Evolutionary conservation across 2,888 invertebrate species (phyloP).

Genomic region (Philereme transversata): DNA sequence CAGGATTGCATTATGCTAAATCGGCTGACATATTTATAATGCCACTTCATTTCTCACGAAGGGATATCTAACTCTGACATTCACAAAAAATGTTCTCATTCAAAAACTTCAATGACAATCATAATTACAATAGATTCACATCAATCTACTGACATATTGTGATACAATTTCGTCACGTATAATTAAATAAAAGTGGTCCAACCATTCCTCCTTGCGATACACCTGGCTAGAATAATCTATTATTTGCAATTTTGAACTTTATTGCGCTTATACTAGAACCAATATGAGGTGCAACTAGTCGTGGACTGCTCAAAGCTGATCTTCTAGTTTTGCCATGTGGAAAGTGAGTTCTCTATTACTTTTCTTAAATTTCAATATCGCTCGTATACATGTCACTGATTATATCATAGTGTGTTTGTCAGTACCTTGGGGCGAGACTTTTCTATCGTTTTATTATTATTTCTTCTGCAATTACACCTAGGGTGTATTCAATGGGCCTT

Average conservation of each 20-base stretch:
- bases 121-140: slow-evolving; percentile 45
- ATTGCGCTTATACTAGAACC: too few species aligned
- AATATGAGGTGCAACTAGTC: too few species aligned
- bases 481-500: slow-evolving; percentile 31
- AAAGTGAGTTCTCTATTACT: too few species aligned
- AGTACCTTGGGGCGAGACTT: too few species aligned
- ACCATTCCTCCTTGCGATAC: slow-evolving; percentile 62
- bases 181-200: slow-evolving; percentile 69
- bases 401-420: too few species aligned
- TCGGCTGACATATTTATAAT: slow-evolving; percentile 23
- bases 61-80: slow-evolving; percentile 18
- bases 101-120: slow-evolving; percentile 39
- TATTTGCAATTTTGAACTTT: too few species aligned
- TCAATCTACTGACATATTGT: slow-evolving; percentile 68
- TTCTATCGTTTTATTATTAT: too few species aligned
- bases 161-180: slow-evolving; percentile 76
- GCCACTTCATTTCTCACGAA: slow-evolving; percentile 34
- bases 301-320: too few species aligned
- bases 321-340: too few species aligned
- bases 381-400: too few species aligned
- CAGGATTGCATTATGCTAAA: not conserved
- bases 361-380: too few species aligned
- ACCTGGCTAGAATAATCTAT: slow-evolving; percentile 9
- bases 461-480: slow-evolving; percentile 12
- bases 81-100: slow-evolving; percentile 32